These are phyloP conservation scores for Dinothrombium tinctorium DNA, from an alignment of 1,140 invertebrate genomes.

Conservation along the genomic window DNA sequence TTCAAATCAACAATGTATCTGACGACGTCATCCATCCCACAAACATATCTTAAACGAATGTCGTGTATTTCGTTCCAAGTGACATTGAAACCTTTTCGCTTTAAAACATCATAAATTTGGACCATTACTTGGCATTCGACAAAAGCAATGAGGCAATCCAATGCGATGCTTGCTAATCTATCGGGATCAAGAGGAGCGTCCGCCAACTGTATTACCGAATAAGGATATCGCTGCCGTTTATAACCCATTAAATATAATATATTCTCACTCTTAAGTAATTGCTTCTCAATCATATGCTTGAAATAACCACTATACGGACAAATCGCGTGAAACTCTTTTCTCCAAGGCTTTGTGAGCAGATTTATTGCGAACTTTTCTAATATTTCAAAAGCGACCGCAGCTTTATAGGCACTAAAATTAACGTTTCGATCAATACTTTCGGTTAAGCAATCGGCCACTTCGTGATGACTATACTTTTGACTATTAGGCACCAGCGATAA, in stretches of 20 bases:
- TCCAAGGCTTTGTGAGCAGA: slow-evolving; percentile 57
- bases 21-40: slow-evolving; percentile 25
- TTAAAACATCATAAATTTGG: slow-evolving; percentile 27
- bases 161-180: slow-evolving; percentile 43
- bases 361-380: slow-evolving; percentile 60
- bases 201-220: slow-evolving; percentile 29
- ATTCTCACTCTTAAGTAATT: slow-evolving; percentile 42
- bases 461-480: slow-evolving; percentile 13
- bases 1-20: slow-evolving; percentile 9
- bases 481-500: slow-evolving; percentile 13
- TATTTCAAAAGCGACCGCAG: slow-evolving; percentile 51
- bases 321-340: slow-evolving; percentile 40
- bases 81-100: slow-evolving; percentile 1
- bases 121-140: slow-evolving; percentile 50
- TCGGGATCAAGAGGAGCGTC: slow-evolving; percentile 53
- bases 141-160: slow-evolving; percentile 62
- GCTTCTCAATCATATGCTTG: slow-evolving; percentile 55
- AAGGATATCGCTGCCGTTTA: slow-evolving; percentile 26
- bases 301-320: slow-evolving; percentile 51
- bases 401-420: slow-evolving; percentile 52
- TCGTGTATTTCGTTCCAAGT: slow-evolving; percentile 39
- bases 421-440: slow-evolving; percentile 36
- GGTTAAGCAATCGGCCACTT: slow-evolving; percentile 13
- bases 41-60: slow-evolving; percentile 35
- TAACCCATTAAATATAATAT: slow-evolving; percentile 62